Percentiles rank a stretch among this genome's conserved stretches.
Evolutionary conservation across 2,888 invertebrate genomes (phyloP).

Genomic region (Hydraecia micacea): DNA sequence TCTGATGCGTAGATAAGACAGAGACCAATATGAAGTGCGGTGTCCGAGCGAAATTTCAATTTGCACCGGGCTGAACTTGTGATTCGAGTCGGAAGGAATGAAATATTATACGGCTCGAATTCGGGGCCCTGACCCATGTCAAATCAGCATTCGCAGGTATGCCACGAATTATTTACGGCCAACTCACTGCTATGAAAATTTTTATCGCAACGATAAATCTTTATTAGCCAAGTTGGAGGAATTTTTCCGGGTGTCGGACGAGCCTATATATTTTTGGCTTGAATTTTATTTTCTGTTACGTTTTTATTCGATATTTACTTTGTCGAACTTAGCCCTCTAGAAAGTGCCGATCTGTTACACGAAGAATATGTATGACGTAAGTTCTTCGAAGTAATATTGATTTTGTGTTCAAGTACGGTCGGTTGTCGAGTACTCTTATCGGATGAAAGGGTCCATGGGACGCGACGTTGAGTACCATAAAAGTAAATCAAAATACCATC

Average conservation of each 20-base stretch:
- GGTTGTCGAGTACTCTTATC: slow-evolving; percentile 51
- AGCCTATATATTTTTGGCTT: slow-evolving; percentile 60
- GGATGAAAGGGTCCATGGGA: slow-evolving; percentile 55
- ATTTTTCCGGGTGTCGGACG: slow-evolving; percentile 72
- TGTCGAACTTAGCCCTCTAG: slow-evolving; percentile 31
- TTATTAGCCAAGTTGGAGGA: slow-evolving; percentile 83
- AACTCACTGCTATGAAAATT: slow-evolving; percentile 85
- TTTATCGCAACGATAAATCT: slow-evolving; percentile 87
- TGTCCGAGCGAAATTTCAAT: slow-evolving; percentile 83
- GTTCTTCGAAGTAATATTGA: slow-evolving; percentile 57
- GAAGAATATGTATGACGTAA: slow-evolving; percentile 50
- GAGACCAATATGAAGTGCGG: slow-evolving; percentile 76
- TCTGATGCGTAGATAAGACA: slow-evolving; percentile 41
- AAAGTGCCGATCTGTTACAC: slow-evolving; percentile 29
- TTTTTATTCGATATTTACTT: slow-evolving; percentile 55
- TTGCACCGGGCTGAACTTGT: slow-evolving; percentile 82
- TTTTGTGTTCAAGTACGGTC: slow-evolving; percentile 62
- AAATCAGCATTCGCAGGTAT: slow-evolving; percentile 89
- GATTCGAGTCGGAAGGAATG: slow-evolving; percentile 84
- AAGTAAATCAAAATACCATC: slow-evolving; percentile 56
- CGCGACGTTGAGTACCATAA: slow-evolving; percentile 40
- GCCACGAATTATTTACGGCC: slow-evolving; percentile 88
- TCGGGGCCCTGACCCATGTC: slow-evolving; percentile 86
- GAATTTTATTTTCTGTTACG: slow-evolving; percentile 54
- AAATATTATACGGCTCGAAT: slow-evolving; percentile 84